Percentiles rank a stretch among this genome's conserved stretches.
Conservation (phyloP, 2,888 invertebrate species). For the Graphium colonna region DNA sequence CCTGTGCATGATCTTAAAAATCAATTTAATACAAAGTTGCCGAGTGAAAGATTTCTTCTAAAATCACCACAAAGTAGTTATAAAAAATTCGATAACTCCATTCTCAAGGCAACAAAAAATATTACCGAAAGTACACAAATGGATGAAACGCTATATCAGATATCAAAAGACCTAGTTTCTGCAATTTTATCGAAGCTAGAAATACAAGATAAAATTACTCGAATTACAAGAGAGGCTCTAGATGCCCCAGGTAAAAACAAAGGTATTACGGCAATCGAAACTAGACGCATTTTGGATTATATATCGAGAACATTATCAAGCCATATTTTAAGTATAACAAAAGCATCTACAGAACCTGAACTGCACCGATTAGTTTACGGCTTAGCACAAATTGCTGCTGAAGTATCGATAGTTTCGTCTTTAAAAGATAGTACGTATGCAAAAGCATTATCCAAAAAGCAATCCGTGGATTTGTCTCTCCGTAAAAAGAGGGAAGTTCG, state of each 20-base stretch:
- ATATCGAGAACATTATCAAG: conserved; percentile 69
- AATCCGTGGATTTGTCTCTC: conserved; percentile 64
- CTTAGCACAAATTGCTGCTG: conserved; percentile 70
- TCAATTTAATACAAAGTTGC: conserved; percentile 43
- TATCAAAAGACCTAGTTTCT: conserved; percentile 68
- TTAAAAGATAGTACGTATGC: conserved; percentile 70
- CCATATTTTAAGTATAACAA: conserved; percentile 64
- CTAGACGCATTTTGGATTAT: conserved; percentile 68
- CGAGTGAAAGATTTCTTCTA: conserved; percentile 42
- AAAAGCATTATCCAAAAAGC: conserved; percentile 63
- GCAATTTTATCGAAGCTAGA: conserved; percentile 67
- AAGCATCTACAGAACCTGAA: conserved; percentile 69
- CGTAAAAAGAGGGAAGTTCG: conserved; percentile 55
- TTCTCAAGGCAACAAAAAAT: conserved; percentile 60
- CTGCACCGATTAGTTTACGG: conserved; percentile 70
- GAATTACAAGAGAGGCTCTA: conserved; percentile 67
- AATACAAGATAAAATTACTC: conserved; percentile 71
- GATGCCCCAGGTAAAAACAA: conserved; percentile 69
- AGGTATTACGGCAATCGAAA: conserved; percentile 72
- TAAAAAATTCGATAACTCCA: conserved; percentile 59
- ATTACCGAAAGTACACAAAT: conserved; percentile 66
- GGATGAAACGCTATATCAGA: conserved; percentile 65
- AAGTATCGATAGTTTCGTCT: conserved; percentile 69
- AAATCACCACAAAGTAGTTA: conserved; percentile 60
- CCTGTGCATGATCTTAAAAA: conserved; percentile 64